A percentile compares a stretch with the other conserved stretches of the same genome.
phyloP scores from a whole-genome alignment of 2,113 vertebrate species.

The Corydoras maculifer region DNA sequence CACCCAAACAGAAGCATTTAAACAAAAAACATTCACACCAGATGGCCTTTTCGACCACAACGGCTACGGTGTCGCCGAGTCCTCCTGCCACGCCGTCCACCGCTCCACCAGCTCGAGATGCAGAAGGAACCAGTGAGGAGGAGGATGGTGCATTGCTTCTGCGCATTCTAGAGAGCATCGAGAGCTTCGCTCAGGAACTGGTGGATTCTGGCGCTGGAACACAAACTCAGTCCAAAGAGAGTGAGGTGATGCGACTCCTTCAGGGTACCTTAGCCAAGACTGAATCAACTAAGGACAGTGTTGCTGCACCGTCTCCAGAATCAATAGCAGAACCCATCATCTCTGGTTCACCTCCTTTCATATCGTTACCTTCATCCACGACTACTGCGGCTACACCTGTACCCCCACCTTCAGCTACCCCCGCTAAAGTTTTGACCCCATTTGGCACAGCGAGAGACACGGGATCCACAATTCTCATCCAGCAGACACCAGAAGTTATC shows the following conservation, averaged over 20 bases:
- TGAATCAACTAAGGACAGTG: slow-evolving; percentile 53
- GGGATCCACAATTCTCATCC: slow-evolving; percentile 78
- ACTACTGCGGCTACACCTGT: slow-evolving; percentile 26
- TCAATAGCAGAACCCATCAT: slow-evolving; percentile 21
- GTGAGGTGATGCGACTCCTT: slow-evolving; percentile 92
- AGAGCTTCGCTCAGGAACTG: slow-evolving; percentile 95
- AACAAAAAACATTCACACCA: slow-evolving; percentile 52
- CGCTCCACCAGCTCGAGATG: slow-evolving; percentile 60
- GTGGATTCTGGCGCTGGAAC: slow-evolving; percentile 86
- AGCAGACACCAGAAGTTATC: slow-evolving; percentile 88
- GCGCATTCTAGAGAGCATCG: slow-evolving; percentile 91
- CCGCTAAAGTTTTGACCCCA: slow-evolving; percentile 27
- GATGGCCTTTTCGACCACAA: slow-evolving; percentile 57
- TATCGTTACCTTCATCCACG: slow-evolving; percentile 1
- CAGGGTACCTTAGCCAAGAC: slow-evolving; percentile 83
- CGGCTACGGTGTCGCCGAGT: slow-evolving; percentile 50
- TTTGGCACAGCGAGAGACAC: slow-evolving; percentile 57
- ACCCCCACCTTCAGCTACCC: background rate
- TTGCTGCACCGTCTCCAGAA: slow-evolving; percentile 31
- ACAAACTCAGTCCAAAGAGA: slow-evolving; percentile 86
- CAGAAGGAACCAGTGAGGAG: slow-evolving; percentile 67
- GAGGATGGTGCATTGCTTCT: slow-evolving; percentile 86
- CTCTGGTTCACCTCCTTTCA: background rate
- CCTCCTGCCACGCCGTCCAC: background rate
- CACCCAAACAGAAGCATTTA: slow-evolving; percentile 57